Conservation (phyloP, 2,113 vertebrate genomes). For the Saccopteryx bilineata region DNA sequence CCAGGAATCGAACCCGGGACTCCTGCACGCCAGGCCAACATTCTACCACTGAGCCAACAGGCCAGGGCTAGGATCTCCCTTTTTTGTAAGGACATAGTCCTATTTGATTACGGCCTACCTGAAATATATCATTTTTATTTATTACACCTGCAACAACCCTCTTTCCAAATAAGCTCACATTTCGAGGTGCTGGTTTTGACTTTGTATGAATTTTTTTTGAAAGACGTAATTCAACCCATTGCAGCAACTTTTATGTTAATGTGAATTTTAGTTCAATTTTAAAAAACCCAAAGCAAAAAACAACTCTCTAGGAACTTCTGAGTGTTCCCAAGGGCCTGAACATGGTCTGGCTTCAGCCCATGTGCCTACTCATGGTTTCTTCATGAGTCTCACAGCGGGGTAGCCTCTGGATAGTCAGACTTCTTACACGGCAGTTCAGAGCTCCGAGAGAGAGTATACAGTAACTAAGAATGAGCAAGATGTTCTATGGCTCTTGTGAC, state of each 20-base stretch:
- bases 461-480: neutral
- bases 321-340: neutral
- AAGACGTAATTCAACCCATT: neutral
- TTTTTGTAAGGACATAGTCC: neutral
- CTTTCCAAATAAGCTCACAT: slow-evolving; percentile 20
- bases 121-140: neutral
- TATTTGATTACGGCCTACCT: neutral
- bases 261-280: neutral
- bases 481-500: neutral
- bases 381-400: neutral
- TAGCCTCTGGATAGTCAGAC: neutral
- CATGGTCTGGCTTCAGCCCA: neutral
- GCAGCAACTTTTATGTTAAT: neutral
- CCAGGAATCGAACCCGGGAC: too few relatives aligned
- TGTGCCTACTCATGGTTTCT: neutral
- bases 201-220: slow-evolving; percentile 1
- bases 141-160: neutral
- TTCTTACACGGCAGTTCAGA: neutral
- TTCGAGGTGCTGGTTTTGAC: neutral
- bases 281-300: neutral
- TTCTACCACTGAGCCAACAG: too few relatives aligned
- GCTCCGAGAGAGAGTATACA: neutral
- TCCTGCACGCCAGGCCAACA: too few relatives aligned
- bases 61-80: too few relatives aligned
- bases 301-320: neutral